Percentiles rank a stretch among this genome's conserved stretches.
Conservation (phyloP, 1,140 invertebrate genomes). For the Laupala kohalensis region DNA sequence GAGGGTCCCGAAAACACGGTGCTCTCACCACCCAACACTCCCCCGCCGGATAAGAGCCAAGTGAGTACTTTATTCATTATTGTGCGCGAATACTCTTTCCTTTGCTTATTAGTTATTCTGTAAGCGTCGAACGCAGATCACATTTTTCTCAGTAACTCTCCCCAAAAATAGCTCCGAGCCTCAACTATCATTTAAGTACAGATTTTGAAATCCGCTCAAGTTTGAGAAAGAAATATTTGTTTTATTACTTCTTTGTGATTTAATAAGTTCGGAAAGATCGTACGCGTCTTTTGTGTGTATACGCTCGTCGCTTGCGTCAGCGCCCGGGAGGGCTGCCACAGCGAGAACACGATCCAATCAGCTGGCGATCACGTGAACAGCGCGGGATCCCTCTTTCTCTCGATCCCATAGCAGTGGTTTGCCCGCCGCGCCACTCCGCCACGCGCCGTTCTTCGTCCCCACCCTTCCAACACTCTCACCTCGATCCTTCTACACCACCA, state of each 20-base stretch:
- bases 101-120: too few relatives aligned
- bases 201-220: too few relatives aligned
- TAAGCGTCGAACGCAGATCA: too few relatives aligned
- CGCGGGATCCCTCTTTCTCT: background rate
- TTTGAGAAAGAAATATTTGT: too few relatives aligned
- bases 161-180: too few relatives aligned
- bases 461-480: background rate
- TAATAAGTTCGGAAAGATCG: too few relatives aligned
- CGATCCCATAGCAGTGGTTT: background rate
- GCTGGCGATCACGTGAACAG: conserved; percentile 6
- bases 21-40: background rate
- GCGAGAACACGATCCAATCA: background rate
- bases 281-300: too few relatives aligned
- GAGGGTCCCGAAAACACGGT: background rate
- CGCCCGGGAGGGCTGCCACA: background rate
- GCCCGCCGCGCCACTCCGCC: background rate
- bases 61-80: too few relatives aligned
- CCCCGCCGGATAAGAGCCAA: background rate
- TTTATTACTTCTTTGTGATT: too few relatives aligned
- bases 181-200: background rate
- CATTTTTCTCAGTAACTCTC: too few relatives aligned
- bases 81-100: too few relatives aligned
- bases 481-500: background rate
- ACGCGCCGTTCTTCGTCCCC: too few relatives aligned
- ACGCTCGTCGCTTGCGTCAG: background rate